Percentiles rank a stretch among this genome's conserved stretches.
phyloP scores from a whole-genome alignment of 2,888 invertebrate species.

The Meta bourneti region DNA sequence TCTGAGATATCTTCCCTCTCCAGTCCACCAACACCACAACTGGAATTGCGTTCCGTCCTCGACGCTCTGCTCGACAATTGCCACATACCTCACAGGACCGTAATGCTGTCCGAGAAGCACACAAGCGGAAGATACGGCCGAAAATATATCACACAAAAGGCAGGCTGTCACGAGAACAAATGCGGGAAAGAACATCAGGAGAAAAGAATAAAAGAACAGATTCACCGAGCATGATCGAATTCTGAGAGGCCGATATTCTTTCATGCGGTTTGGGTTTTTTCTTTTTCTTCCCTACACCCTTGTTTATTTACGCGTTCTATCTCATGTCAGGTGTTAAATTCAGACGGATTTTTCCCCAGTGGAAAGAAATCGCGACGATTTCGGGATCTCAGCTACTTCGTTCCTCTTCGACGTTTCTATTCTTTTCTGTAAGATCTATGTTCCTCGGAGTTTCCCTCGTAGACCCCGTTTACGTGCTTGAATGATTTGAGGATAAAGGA shows the following conservation, averaged over 20 bases:
- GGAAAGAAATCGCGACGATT: background rate
- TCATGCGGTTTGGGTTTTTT: slow-evolving; percentile 9
- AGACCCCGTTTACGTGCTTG: slow-evolving; percentile 21
- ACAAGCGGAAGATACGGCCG: slow-evolving; percentile 9
- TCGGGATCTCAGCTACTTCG: background rate
- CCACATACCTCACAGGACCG: slow-evolving; percentile 7
- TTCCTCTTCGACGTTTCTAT: background rate
- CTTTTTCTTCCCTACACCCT: background rate
- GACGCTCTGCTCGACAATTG: slow-evolving; percentile 1
- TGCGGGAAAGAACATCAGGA: background rate
- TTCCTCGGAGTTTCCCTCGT: background rate
- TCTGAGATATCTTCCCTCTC: background rate
- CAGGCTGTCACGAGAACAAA: slow-evolving; percentile 12
- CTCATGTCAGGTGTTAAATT: slow-evolving; percentile 27
- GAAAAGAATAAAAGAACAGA: slow-evolving; percentile 29
- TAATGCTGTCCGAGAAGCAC: slow-evolving; percentile 1
- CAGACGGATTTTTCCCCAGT: slow-evolving; percentile 8
- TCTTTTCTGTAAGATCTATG: background rate
- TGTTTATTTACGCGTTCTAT: slow-evolving; percentile 31
- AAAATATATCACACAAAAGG: slow-evolving; percentile 33
- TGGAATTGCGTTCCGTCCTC: background rate
- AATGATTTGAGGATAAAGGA: slow-evolving; percentile 10
- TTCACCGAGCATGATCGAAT: slow-evolving; percentile 42
- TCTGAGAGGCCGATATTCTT: slow-evolving; percentile 36
- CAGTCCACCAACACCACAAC: background rate